Conservation (phyloP, 2,888 invertebrate species). For the Drosophila peninsularis region DNA sequence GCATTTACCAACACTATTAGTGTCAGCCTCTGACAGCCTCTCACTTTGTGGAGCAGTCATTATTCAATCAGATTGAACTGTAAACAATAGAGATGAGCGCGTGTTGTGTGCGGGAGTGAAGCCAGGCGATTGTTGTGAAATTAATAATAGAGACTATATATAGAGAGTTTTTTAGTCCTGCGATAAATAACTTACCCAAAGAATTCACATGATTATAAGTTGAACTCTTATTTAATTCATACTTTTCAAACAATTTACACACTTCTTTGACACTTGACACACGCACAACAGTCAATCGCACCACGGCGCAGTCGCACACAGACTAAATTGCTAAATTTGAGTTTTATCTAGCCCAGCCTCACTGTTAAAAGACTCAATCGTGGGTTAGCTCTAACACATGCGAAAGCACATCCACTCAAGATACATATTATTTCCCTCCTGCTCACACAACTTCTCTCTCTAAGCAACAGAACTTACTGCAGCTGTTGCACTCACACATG, state of each 20-base stretch:
- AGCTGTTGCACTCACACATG: neutral
- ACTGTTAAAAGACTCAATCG: too few relatives aligned
- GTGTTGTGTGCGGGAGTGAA: neutral
- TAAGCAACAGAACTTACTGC: neutral
- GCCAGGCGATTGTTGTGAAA: neutral
- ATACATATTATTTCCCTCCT: neutral
- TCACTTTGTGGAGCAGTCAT: conserved; percentile 59
- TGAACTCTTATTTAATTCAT: neutral
- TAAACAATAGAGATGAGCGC: conserved; percentile 12
- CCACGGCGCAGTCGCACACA: neutral
- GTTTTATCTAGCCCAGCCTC: too few relatives aligned
- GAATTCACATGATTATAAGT: neutral
- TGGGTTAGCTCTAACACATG: neutral
- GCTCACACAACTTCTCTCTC: neutral
- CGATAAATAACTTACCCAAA: neutral
- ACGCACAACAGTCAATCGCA: neutral
- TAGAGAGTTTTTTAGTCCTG: too few relatives aligned
- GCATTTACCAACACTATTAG: conserved; percentile 59
- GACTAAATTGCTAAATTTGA: neutral
- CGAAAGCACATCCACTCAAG: neutral
- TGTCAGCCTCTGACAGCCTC: conserved; percentile 44
- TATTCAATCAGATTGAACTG: conserved; percentile 73
- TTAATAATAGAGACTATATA: neutral
- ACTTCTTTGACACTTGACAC: too few relatives aligned
- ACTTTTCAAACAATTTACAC: neutral